These are phyloP conservation scores for Thecocarcelia acutangulata DNA, from an alignment of 2,888 invertebrate species.

Conservation along the genomic window DNA sequence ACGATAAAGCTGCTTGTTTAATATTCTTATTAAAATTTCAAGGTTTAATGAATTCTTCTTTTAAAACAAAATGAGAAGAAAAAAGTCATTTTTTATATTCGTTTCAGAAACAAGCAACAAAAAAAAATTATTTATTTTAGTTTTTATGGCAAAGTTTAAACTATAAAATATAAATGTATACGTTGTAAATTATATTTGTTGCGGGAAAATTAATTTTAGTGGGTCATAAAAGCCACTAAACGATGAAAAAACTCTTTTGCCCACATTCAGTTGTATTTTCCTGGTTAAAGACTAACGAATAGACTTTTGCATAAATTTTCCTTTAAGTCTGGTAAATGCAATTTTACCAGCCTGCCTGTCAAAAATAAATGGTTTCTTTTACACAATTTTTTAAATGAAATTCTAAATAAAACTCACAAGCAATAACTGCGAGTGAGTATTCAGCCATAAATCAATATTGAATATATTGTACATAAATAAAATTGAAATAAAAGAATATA, in stretches of 20 bases:
- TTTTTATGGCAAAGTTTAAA: too few species aligned
- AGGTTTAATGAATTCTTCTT: constrained; percentile 10
- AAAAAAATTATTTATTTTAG: background rate
- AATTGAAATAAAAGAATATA: constrained; percentile 17
- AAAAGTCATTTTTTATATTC: too few species aligned
- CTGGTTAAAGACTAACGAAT: background rate
- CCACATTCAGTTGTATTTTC: background rate
- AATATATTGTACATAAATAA: constrained; percentile 40
- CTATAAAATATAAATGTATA: background rate
- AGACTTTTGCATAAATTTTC: background rate
- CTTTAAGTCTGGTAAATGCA: background rate
- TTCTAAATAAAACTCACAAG: background rate
- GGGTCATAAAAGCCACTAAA: constrained; percentile 7
- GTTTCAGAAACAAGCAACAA: background rate
- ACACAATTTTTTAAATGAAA: constrained; percentile 12
- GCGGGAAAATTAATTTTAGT: constrained; percentile 25
- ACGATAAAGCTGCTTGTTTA: background rate
- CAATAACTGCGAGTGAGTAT: too few species aligned
- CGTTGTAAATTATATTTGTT: constrained; percentile 8
- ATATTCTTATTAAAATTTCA: constrained; percentile 1
- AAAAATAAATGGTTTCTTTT: constrained; percentile 4
- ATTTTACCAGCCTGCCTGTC: constrained; percentile 7
- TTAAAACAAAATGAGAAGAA: background rate
- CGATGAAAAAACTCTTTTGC: background rate
- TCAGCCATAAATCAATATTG: constrained; percentile 40